Evolutionary conservation across 2,797 vertebrate genomes (phyloP).

Genomic region (Sebastes vulpes): DNA sequence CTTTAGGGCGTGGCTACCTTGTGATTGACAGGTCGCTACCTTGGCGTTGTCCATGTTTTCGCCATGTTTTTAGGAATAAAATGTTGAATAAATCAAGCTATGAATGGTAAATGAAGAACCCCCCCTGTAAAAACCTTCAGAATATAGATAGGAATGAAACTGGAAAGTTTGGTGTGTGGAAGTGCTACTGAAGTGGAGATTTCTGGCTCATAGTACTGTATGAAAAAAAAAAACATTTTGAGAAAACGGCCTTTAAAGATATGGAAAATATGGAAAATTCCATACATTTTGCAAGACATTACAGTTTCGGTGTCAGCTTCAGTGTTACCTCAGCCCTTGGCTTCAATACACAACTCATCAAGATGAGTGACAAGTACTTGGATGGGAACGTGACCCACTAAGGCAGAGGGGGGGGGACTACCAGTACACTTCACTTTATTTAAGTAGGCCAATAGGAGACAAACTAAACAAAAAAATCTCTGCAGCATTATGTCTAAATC

Average conservation of each 20-base stretch:
- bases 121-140: not conserved
- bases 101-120: not conserved
- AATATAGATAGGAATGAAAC: not conserved
- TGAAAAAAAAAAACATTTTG: not conserved
- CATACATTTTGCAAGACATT: not conserved
- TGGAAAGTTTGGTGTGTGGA: not conserved
- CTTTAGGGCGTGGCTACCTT: too few species aligned
- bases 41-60: too few species aligned
- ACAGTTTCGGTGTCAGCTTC: not conserved
- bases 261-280: not conserved
- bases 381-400: slow-evolving; percentile 10
- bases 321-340: slow-evolving; percentile 7
- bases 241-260: not conserved
- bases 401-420: not conserved
- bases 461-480: not conserved
- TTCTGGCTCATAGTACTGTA: not conserved
- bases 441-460: not conserved
- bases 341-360: slow-evolving; percentile 17
- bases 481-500: not conserved
- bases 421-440: not conserved
- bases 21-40: too few species aligned
- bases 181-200: not conserved
- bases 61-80: not conserved
- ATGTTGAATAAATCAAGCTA: not conserved
- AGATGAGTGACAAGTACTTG: slow-evolving; percentile 25